Conservation (phyloP, 2,797 vertebrate genomes). For the Synanceia verrucosa region DNA sequence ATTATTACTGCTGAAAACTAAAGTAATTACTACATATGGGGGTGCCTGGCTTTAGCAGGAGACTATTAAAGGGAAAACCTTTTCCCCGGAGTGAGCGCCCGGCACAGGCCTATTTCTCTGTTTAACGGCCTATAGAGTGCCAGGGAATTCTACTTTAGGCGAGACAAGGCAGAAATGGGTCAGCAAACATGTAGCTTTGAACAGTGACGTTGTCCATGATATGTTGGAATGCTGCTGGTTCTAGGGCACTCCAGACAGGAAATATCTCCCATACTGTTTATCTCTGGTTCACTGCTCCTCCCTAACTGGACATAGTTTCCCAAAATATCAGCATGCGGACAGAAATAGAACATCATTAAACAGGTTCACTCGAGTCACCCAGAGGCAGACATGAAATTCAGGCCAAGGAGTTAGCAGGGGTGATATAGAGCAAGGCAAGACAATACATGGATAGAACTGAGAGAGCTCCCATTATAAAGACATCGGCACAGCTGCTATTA, state of each 20-base stretch:
- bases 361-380: slow-evolving; percentile 74
- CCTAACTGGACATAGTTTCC: slow-evolving; percentile 65
- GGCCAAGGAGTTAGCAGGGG: slow-evolving; percentile 75
- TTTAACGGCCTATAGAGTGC: slow-evolving; percentile 34
- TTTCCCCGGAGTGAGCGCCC: slow-evolving; percentile 34
- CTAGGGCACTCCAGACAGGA: slow-evolving; percentile 57
- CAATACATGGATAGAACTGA: slow-evolving; percentile 75
- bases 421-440: slow-evolving; percentile 78
- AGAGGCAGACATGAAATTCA: slow-evolving; percentile 78
- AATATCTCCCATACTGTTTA: slow-evolving; percentile 46
- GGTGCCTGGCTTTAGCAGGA: slow-evolving; percentile 32
- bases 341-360: slow-evolving; percentile 78
- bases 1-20: slow-evolving; percentile 46
- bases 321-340: slow-evolving; percentile 78
- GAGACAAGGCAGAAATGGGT: slow-evolving; percentile 32
- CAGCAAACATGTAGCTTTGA: slow-evolving; percentile 54
- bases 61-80: slow-evolving; percentile 42
- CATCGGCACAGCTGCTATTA: slow-evolving; percentile 78
- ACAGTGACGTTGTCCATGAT: slow-evolving; percentile 42
- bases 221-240: slow-evolving; percentile 56
- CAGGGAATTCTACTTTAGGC: slow-evolving; percentile 36
- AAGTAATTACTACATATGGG: slow-evolving; percentile 48
- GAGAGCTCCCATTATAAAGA: slow-evolving; percentile 72
- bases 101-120: slow-evolving; percentile 23
- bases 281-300: slow-evolving; percentile 61